Evolutionary conservation across 2,113 vertebrate genomes (phyloP).

Genomic region (Oryzias woworae): DNA sequence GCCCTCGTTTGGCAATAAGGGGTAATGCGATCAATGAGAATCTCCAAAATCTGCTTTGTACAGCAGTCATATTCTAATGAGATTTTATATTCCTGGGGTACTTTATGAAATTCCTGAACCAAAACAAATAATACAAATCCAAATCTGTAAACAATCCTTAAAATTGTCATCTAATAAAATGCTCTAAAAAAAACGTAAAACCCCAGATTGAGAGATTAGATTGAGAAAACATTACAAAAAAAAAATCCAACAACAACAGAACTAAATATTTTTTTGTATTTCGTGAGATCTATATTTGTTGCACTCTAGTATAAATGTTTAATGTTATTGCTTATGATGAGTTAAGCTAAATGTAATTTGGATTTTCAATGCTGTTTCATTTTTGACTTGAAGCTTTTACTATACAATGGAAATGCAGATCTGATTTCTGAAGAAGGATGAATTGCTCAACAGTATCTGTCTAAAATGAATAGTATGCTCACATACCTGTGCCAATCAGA

Average conservation of each 20-base stretch:
- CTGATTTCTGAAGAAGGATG: conserved; percentile 29
- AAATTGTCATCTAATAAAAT: no score
- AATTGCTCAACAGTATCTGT: conserved; percentile 19
- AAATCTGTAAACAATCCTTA: no score
- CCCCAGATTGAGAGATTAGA: conserved; percentile 1
- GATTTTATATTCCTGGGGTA: no score
- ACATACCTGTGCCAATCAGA: conserved; percentile 41
- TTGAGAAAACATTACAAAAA: background rate
- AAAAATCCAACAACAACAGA: background rate
- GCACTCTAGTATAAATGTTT: no score
- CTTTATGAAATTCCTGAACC: no score
- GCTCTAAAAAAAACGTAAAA: background rate
- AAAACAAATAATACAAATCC: no score
- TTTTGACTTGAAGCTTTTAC: background rate
- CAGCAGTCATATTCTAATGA: no score
- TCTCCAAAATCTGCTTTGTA: no score
- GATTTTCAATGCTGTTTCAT: no score
- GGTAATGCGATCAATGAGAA: background rate
- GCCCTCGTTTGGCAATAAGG: conserved; percentile 24
- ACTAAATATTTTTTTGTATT: background rate
- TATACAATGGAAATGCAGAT: conserved; percentile 40
- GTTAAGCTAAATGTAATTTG: no score
- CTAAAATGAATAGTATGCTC: conserved; percentile 45
- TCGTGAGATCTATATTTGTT: no score
- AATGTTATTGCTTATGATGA: no score